Evolutionary conservation across 2,888 invertebrate genomes (phyloP), one percentile per base, ranked within the genome.

Genomic region (Argyresthia goedartella): DNA sequence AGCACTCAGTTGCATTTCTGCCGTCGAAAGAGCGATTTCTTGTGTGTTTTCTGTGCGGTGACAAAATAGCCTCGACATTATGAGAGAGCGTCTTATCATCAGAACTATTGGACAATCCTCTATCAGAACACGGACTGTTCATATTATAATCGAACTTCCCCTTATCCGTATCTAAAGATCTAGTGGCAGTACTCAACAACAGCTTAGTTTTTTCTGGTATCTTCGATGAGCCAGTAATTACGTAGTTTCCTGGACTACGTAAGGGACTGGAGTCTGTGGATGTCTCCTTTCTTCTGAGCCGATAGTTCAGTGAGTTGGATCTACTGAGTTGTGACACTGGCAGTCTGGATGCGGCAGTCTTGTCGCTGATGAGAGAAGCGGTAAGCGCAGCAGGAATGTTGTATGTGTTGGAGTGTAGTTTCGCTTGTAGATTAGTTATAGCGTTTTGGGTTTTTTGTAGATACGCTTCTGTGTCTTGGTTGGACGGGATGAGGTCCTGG

Each of bases 361-460:
- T 85, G 59, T 86, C 86, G 65, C 81, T 82, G 60, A 82, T 76
- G 39, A 81, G 65, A 56, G 78, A 81, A 34, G 82, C 79, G 57
- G 82, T 85, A 42, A 82, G 78, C 61, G 71, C 75, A 3, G 76
- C 65, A 2, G 82, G 77, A 58, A 77, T 75, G 66, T 66, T 71
- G 49, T 64, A 60, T 57, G 73, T 68, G 57, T 73, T 76, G 57
- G 56, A 74, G 48, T 85, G 80, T 11, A 90, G 76, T 56, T 89
- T 87, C 41, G 89, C 89, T 73, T 90, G 90, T 16, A 91, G 76
- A 57, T 89, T 88, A 39, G 89, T 88, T 60, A 91, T 90, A 0
- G 88, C 89, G 60, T 89, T 89, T 63, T 90, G 89, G 0, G 90
- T 90, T 61, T 89, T 89, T 41, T 88, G 77, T 11, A 90, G 73